Evolutionary conservation across 2,797 vertebrate genomes (phyloP), one percentile per base, ranked within the genome.

Genomic region (Ambastaia sidthimunki): DNA sequence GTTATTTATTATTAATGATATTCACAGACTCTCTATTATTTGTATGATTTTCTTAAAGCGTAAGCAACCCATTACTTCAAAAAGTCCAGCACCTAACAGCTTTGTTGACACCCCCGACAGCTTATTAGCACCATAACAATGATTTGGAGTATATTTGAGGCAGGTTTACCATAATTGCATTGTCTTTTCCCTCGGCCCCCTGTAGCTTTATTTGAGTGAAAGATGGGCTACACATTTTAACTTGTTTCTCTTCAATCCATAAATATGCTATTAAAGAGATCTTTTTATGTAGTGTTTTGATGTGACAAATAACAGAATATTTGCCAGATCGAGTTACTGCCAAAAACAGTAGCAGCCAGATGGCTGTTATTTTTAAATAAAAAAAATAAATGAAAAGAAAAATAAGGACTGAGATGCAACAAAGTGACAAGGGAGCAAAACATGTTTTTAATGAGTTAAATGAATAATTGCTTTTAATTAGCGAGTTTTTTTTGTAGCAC

Each of bases 141-240:
- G 65, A 81, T 83, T 85, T 82, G 69, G 37, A 65, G 82, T 50
- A 83, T 73, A 71, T 84, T 78, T 73, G 71, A 80, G 80, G 34
- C 37, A 70, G 65, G 80, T 84, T 78, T 66, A 52, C 69, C 34
- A 1, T 84, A 85, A 86, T 84, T 85, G 84, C 79, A 84, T 82
- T 67, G 34, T 75, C 66, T 34, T 76, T 34, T 28, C 16, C 82
- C 62, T 80, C 73, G 23, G 79, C 71, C 55, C 71, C 65, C 57
- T 82, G 18, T 63, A 34, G 75, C 23, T 79, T 54, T 31, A 78
- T 82, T 60, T 69, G 60, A 82, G 71, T 68, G 76, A 84, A 84
- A 67, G 75, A 74, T 31, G 28, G 25, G 13, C 25, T 67, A 73
- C 65, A 74, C 71, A 76, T 73, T 82, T 74, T 48, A 37, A 71